A percentile compares a stretch with the other conserved stretches of the same genome.
These are phyloP conservation scores for Miichthys miiuy DNA, from an alignment of 2,797 vertebrate species.

Conservation along the genomic window DNA sequence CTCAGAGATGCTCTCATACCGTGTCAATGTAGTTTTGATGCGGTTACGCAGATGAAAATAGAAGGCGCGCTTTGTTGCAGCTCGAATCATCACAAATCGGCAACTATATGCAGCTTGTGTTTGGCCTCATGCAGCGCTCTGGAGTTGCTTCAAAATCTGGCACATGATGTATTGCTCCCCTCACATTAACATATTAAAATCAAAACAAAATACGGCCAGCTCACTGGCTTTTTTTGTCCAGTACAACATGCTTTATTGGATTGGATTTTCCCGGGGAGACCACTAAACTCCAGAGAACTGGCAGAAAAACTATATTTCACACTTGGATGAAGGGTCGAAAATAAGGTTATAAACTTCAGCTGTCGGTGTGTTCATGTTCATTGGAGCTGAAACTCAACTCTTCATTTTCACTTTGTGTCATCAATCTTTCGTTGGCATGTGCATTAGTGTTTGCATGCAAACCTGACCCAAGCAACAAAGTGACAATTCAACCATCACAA, in stretches of 20 bases:
- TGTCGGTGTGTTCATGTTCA: not conserved
- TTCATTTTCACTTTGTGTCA: not conserved
- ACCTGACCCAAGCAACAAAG: too few species aligned
- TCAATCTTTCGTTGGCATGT: not conserved
- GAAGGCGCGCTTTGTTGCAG: not conserved
- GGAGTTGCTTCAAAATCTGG: not conserved
- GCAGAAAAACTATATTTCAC: conserved; percentile 32
- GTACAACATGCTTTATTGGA: conserved; percentile 11
- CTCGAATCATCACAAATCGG: not conserved
- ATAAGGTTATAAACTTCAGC: conserved; percentile 10
- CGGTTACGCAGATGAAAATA: not conserved
- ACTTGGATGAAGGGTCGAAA: not conserved
- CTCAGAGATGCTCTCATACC: not conserved
- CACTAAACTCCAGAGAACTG: conserved; percentile 13
- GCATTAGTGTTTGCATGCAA: not conserved
- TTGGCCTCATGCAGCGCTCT: not conserved
- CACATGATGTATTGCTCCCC: not conserved
- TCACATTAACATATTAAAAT: not conserved
- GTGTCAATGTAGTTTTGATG: not conserved
- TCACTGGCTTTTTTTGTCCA: not conserved
- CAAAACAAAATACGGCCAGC: not conserved
- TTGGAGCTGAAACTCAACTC: conserved; percentile 1
- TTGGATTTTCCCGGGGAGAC: not conserved
- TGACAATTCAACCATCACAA: not conserved
- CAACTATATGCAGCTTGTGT: not conserved